Evolutionary conservation across 2,797 vertebrate genomes (phyloP), one percentile per base, ranked within the genome.

Genomic region (Gymnothorax javanicus): DNA sequence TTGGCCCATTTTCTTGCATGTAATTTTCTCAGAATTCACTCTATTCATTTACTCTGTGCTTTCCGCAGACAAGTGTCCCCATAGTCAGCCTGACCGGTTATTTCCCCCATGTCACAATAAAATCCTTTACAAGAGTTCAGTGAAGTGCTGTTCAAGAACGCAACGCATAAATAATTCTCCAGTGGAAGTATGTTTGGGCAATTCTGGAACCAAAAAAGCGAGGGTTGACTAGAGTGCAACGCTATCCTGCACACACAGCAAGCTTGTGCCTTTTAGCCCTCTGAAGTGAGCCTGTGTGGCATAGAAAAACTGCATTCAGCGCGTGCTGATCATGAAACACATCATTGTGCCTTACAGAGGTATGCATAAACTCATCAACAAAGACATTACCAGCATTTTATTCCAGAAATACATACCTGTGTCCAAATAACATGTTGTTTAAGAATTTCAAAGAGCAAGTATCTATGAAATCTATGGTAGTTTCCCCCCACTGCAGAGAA

Each of bases 1-100:
- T n/a, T 62, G 60, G 50, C 62, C 79, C 57, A 81, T 58, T 20
- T 5, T 25, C n/a, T 11, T 54, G 25, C 77, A 57, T 83, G 67
- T 7, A 69, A 84, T 84, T 75, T 59, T 71, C 62, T 87, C 85
- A 56, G 57, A 87, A 83, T 85, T 69, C 71, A 79, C 33, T 52
- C 12, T 85, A 43, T 84, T 83, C 79, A 85, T 54, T 77, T 82
- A 56, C 83, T 84, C 67, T 25, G 59, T 57, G 25, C 71, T 54
- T 73, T 50, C 62, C 27, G 7, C 62, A 64, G 71, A 33, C 85
- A 15, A 73, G 67, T 86, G 52, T 75, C 83, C 20, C 73, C 64
- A 67, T 82, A 83, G 33, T 25, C 84, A 82, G 9, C 50, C 56
- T 59, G 71, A 81, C 52, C 52, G 25, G 20, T 81, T 56, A 81